Percentiles rank a stretch among this genome's conserved stretches.
These are phyloP conservation scores for Chloropsis cyanopogon DNA, from an alignment of 2,113 vertebrate species.

Conservation along the genomic window DNA sequence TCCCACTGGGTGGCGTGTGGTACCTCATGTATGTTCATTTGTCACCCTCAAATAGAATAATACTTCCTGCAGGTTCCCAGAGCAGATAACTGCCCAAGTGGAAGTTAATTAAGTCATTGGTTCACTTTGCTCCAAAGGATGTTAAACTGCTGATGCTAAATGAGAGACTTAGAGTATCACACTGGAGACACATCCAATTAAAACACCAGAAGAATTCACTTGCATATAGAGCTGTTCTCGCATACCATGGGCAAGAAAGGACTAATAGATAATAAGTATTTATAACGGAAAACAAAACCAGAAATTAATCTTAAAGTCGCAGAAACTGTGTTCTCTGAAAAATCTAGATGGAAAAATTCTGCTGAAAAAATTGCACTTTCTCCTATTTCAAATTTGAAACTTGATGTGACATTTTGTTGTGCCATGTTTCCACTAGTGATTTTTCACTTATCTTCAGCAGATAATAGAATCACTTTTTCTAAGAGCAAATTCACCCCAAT, in stretches of 20 bases:
- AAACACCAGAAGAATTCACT: constrained; percentile 7
- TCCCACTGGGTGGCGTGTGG: constrained; percentile 58
- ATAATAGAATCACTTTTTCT: not conserved
- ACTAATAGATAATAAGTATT: not conserved
- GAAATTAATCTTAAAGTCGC: not conserved
- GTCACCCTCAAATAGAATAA: constrained; percentile 61
- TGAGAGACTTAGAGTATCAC: not conserved
- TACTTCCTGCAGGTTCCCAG: constrained; percentile 52
- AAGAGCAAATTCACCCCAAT: not conserved
- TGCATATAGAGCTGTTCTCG: not conserved
- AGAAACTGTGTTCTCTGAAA: not conserved
- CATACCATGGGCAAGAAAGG: not conserved
- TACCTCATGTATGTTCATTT: constrained; percentile 59
- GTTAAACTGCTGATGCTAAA: not conserved
- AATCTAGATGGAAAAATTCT: not conserved
- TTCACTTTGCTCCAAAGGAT: constrained; percentile 51
- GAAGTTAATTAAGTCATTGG: constrained; percentile 68
- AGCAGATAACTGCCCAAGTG: constrained; percentile 54
- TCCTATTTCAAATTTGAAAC: not conserved
- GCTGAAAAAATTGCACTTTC: not conserved
- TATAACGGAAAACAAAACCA: not conserved
- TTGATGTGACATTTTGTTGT: not conserved
- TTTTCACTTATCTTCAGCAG: not conserved
- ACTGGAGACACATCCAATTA: not conserved
- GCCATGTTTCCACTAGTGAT: not conserved